These are phyloP conservation scores for Pterobdella sp. DNA, from an alignment of 2,888 invertebrate species.

Conservation along the genomic window DNA sequence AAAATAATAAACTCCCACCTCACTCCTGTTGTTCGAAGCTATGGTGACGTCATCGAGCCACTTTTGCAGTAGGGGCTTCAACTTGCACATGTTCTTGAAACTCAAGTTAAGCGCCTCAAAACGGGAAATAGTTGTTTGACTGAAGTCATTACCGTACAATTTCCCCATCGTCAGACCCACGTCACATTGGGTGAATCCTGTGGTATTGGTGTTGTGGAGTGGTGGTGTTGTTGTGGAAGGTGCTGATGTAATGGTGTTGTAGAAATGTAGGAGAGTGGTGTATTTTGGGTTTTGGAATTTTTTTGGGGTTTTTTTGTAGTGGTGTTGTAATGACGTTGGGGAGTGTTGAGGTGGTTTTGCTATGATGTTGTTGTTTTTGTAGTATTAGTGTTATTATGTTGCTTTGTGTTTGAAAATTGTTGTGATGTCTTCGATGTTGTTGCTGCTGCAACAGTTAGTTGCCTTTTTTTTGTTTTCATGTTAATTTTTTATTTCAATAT, in stretches of 20 bases:
- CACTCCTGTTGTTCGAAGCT: conserved; percentile 17
- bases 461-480: too few relatives aligned
- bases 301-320: too few relatives aligned
- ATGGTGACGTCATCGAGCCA: conserved; percentile 76
- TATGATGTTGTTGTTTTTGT: too few relatives aligned
- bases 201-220: background rate
- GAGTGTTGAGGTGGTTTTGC: background rate
- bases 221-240: conserved; percentile 3
- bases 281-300: background rate
- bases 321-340: background rate
- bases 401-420: too few relatives aligned
- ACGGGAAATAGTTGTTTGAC: conserved; percentile 88
- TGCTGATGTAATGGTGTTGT: too few relatives aligned
- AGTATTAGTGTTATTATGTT: too few relatives aligned
- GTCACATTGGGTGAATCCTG: conserved; percentile 96
- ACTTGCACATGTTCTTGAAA: conserved; percentile 99
- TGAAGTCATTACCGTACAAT: conserved; percentile 95
- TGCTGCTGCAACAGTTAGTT: too few relatives aligned
- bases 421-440: too few relatives aligned
- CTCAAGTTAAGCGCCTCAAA: conserved; percentile 96
- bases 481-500: too few relatives aligned
- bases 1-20: background rate
- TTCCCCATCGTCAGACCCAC: conserved; percentile 98
- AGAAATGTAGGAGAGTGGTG: background rate
- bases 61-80: conserved; percentile 91